Evolutionary conservation across 2,888 invertebrate genomes (phyloP).

Genomic region (Penaeus monodon): DNA sequence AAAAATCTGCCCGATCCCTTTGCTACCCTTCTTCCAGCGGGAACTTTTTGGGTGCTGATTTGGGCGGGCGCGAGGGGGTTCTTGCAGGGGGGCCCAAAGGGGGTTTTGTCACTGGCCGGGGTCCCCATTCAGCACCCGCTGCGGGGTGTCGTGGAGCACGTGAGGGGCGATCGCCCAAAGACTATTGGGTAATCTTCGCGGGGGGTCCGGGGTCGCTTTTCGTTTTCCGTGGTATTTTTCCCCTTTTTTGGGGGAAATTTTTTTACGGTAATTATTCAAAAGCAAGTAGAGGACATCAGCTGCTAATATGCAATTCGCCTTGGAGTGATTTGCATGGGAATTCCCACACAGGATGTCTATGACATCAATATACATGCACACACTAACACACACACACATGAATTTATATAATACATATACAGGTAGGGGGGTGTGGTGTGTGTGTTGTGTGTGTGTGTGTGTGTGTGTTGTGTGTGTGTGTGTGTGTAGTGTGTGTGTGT

Average conservation of each 20-base stretch:
- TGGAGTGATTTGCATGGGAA: too few species aligned
- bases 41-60: slow-evolving; percentile 57
- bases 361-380: background rate
- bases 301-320: background rate
- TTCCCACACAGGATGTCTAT: background rate
- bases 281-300: background rate
- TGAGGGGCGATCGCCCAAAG: slow-evolving; percentile 49
- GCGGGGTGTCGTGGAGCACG: slow-evolving; percentile 57
- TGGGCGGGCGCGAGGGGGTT: slow-evolving; percentile 54
- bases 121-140: slow-evolving; percentile 58
- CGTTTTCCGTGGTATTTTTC: too few species aligned
- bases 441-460: too few species aligned
- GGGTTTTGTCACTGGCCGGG: slow-evolving; percentile 64
- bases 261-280: too few species aligned
- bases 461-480: background rate
- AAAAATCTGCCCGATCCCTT: too few species aligned
- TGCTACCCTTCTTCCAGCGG: slow-evolving; percentile 20
- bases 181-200: slow-evolving; percentile 39
- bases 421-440: too few species aligned
- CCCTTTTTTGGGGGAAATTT: too few species aligned
- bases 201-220: too few species aligned
- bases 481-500: background rate
- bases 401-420: background rate
- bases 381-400: too few species aligned
- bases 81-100: slow-evolving; percentile 55